Percentiles rank a stretch among this genome's conserved stretches.
Evolutionary conservation across 2,888 invertebrate species (phyloP).

Genomic region (Cephus rjabovi): DNA sequence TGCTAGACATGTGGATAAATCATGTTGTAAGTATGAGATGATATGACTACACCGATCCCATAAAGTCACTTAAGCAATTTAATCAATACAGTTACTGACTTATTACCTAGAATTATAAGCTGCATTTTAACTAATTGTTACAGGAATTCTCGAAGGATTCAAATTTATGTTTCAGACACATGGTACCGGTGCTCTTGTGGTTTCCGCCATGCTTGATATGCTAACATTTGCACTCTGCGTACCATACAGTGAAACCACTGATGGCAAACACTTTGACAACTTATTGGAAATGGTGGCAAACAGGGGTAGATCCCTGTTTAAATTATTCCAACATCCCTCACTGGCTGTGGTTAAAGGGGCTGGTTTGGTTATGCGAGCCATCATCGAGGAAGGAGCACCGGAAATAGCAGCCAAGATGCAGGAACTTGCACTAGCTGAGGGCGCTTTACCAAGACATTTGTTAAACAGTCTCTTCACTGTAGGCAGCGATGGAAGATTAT

Average conservation of each 20-base stretch:
- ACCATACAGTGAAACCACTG: slow-evolving; percentile 99
- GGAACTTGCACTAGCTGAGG: slow-evolving; percentile 94
- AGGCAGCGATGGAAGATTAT: slow-evolving; percentile 81
- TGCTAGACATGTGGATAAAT: slow-evolving; percentile 93
- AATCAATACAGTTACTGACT: neutral
- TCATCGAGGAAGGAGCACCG: slow-evolving; percentile 97
- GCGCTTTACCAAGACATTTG: slow-evolving; percentile 93
- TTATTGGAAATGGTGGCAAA: slow-evolving; percentile 94
- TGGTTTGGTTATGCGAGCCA: slow-evolving; percentile 95
- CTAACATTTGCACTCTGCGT: slow-evolving; percentile 97
- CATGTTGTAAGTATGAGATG: slow-evolving; percentile 82
- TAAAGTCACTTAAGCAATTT: neutral
- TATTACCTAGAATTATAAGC: neutral
- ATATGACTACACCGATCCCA: slow-evolving; percentile 8
- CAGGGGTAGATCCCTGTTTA: slow-evolving; percentile 90
- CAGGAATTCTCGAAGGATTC: slow-evolving; percentile 7
- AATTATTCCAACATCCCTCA: slow-evolving; percentile 95
- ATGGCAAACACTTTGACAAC: slow-evolving; percentile 94
- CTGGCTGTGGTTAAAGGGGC: slow-evolving; percentile 99
- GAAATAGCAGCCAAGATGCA: slow-evolving; percentile 95
- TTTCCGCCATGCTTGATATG: slow-evolving; percentile 98
- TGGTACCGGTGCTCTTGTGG: slow-evolving; percentile 94
- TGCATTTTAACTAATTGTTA: slow-evolving; percentile 1
- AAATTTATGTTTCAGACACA: slow-evolving; percentile 74
- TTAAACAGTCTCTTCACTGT: slow-evolving; percentile 89